These are phyloP conservation scores for Lanistes nyassanus DNA, from an alignment of 1,140 invertebrate genomes.

Conservation along the genomic window DNA sequence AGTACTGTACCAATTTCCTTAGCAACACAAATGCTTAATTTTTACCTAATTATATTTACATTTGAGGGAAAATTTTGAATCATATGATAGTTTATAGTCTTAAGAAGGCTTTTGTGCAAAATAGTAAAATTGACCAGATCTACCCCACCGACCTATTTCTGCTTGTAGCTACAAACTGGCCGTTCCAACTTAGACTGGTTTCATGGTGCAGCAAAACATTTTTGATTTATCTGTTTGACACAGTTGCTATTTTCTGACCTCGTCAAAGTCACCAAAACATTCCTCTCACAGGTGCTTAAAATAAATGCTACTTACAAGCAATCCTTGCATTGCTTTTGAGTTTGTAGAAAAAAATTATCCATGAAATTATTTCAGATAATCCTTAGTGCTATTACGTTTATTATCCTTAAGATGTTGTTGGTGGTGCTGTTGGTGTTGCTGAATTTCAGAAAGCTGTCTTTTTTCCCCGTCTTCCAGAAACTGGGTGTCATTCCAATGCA, in stretches of 20 bases:
- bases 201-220: neutral
- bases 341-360: neutral
- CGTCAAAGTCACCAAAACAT: neutral
- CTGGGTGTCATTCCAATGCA: slow-evolving; percentile 53
- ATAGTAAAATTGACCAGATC: neutral
- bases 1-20: no score
- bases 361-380: neutral
- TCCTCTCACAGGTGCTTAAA: no score
- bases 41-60: no score
- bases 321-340: neutral
- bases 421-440: neutral
- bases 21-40: no score
- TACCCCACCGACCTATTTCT: no score
- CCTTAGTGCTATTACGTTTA: neutral
- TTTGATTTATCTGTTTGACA: neutral
- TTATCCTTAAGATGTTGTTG: neutral
- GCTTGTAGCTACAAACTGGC: no score
- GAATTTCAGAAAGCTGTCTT: neutral
- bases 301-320: slow-evolving; percentile 5
- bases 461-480: slow-evolving; percentile 46
- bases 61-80: no score
- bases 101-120: no score
- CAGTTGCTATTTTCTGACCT: neutral
- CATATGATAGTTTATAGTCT: no score
- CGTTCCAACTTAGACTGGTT: neutral